Percentiles rank a stretch among this genome's conserved stretches.
Evolutionary conservation across 2,113 vertebrate genomes (phyloP).

Genomic region (Melanocharis versteri): DNA sequence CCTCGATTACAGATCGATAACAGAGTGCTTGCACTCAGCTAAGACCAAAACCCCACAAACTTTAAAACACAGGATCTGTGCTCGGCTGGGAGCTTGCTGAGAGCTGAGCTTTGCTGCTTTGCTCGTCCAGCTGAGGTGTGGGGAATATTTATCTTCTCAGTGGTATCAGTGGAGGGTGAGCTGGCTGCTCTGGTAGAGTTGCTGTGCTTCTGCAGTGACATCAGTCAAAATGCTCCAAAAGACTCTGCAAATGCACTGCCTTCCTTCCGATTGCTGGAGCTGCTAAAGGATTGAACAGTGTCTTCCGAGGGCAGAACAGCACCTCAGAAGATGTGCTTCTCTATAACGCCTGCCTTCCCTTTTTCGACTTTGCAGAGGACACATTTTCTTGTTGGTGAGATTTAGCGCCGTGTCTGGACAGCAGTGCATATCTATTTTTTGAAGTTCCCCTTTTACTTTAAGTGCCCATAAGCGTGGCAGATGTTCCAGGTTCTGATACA

Average conservation of each 20-base stretch:
- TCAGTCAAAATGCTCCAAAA: not conserved
- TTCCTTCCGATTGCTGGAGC: not conserved
- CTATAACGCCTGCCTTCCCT: not conserved
- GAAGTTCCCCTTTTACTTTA: not conserved
- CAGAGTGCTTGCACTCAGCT: not conserved
- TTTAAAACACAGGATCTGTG: not conserved
- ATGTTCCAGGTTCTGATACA: fast-evolving
- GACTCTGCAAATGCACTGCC: not conserved
- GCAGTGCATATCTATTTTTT: fast-evolving
- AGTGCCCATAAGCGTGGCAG: fast-evolving
- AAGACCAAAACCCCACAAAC: not conserved
- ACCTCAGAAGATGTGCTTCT: not conserved
- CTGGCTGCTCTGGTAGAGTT: not conserved
- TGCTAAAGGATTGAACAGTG: not conserved
- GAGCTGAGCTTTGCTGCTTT: not conserved
- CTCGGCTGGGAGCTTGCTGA: not conserved
- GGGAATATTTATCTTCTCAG: not conserved
- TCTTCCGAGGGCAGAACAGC: not conserved
- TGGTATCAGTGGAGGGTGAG: not conserved
- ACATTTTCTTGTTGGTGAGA: not conserved
- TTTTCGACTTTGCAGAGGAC: not conserved
- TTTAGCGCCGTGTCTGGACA: not conserved
- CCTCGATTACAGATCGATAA: not conserved
- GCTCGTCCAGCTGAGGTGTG: not conserved
- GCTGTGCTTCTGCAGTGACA: not conserved